Evolutionary conservation across 2,888 invertebrate species (phyloP).

Genomic region (Ennomos fuscantarius): DNA sequence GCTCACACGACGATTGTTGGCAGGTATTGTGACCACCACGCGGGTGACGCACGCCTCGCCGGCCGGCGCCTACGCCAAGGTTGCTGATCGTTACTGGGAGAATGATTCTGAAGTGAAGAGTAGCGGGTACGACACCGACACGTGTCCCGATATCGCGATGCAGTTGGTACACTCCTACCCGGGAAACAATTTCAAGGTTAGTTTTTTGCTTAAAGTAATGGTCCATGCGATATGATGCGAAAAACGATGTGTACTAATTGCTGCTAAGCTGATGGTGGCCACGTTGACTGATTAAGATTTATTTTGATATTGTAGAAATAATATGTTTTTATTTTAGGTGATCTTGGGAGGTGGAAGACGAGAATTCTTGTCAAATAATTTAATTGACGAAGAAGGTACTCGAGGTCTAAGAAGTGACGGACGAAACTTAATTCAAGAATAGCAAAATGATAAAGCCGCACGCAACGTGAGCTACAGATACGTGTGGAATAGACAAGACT

Average conservation of each 20-base stretch:
- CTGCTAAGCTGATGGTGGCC: too few relatives aligned
- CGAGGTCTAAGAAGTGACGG: constrained; percentile 82
- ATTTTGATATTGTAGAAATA: background rate
- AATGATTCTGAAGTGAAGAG: constrained; percentile 83
- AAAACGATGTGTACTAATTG: too few relatives aligned
- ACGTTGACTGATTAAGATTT: too few relatives aligned
- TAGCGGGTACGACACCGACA: constrained; percentile 52
- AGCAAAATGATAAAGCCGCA: constrained; percentile 79
- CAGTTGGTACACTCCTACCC: constrained; percentile 87
- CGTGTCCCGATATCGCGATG: constrained; percentile 86
- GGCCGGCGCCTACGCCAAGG: constrained; percentile 88
- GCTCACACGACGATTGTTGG: background rate
- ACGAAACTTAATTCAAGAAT: constrained; percentile 87
- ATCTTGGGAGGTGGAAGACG: constrained; percentile 90
- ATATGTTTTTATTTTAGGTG: constrained; percentile 61
- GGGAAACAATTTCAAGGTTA: constrained; percentile 88
- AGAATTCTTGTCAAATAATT: constrained; percentile 69
- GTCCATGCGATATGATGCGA: too few relatives aligned
- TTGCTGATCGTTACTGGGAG: constrained; percentile 90
- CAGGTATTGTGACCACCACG: constrained; percentile 90
- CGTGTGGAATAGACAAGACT: constrained; percentile 84
- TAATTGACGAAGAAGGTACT: constrained; percentile 76
- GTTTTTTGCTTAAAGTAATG: too few relatives aligned
- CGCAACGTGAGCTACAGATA: constrained; percentile 69
- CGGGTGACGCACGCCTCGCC: constrained; percentile 93